These are phyloP conservation scores for Holacanthus passer DNA, from an alignment of 2,113 vertebrate species.

Conservation along the genomic window DNA sequence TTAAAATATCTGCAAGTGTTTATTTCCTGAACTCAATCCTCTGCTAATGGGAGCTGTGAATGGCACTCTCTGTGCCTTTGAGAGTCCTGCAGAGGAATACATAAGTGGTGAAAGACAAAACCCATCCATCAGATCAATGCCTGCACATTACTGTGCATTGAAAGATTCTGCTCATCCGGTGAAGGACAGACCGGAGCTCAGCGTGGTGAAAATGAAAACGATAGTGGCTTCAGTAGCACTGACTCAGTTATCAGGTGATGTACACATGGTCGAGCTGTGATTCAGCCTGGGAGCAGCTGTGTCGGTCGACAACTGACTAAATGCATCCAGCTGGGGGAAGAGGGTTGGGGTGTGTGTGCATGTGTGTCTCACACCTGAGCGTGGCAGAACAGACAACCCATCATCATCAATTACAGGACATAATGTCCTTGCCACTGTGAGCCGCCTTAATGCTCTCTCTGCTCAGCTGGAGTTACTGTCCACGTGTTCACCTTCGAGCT, in stretches of 20 bases:
- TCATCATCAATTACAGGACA: constrained; percentile 62
- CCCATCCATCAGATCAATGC: constrained; percentile 47
- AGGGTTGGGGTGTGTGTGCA: not conserved
- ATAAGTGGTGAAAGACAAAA: constrained; percentile 46
- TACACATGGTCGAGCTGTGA: constrained; percentile 50
- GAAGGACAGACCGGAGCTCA: constrained; percentile 31
- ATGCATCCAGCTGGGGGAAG: constrained; percentile 29
- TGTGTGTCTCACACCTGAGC: constrained; percentile 36
- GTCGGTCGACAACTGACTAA: constrained; percentile 9
- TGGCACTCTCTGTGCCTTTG: constrained; percentile 28
- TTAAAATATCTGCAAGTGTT: constrained; percentile 39
- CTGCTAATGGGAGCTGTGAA: constrained; percentile 31
- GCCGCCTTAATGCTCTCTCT: constrained; percentile 21
- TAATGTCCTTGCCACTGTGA: constrained; percentile 52
- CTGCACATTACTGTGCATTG: constrained; percentile 12
- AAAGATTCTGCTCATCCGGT: constrained; percentile 12
- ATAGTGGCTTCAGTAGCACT: constrained; percentile 11
- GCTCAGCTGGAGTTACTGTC: not conserved
- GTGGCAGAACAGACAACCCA: constrained; percentile 36
- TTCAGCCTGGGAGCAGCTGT: constrained; percentile 45
- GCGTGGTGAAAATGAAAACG: constrained; percentile 7
- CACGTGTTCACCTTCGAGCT: constrained; percentile 45
- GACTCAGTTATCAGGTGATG: constrained; percentile 42
- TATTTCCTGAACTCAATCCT: constrained; percentile 35
- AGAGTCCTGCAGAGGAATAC: constrained; percentile 49